Conservation (phyloP, 2,888 invertebrate species). For the Patella ulyssiponensis region DNA sequence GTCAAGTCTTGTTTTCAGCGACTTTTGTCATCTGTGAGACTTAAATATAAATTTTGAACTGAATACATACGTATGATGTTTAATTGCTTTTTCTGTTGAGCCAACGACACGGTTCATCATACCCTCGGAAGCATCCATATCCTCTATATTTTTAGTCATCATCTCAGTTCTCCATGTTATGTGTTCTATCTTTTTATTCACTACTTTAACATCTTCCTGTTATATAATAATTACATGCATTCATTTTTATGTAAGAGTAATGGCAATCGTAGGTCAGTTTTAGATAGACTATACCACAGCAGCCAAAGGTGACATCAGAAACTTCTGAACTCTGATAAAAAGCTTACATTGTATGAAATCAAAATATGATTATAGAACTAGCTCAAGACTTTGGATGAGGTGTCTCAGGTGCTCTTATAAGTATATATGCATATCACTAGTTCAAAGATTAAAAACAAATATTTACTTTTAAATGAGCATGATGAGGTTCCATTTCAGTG, state of each 20-base stretch:
- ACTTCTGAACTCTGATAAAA: too few species aligned
- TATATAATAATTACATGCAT: constrained; percentile 3
- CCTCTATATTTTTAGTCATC: constrained; percentile 68
- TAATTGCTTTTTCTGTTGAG: constrained; percentile 51
- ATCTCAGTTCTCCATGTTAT: constrained; percentile 61
- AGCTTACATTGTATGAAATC: too few species aligned
- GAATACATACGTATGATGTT: constrained; percentile 48
- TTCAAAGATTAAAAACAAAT: too few species aligned
- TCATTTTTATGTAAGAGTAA: background rate
- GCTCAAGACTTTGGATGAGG: too few species aligned
- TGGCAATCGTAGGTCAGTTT: background rate
- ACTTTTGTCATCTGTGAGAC: too few species aligned
- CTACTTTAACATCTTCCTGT: constrained; percentile 48
- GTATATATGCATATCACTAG: too few species aligned
- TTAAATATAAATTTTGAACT: too few species aligned
- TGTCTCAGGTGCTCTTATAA: too few species aligned
- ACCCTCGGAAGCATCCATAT: constrained; percentile 62
- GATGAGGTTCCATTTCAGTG: constrained; percentile 48
- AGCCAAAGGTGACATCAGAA: too few species aligned
- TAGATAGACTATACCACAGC: background rate
- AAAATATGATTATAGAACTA: too few species aligned
- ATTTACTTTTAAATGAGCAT: constrained; percentile 50
- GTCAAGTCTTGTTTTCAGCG: too few species aligned
- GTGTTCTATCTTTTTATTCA: constrained; percentile 58
- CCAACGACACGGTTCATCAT: constrained; percentile 60